Percentiles rank a stretch among this genome's conserved stretches.
Conservation (phyloP, 2,113 vertebrate species). For the Sterrhoptilus dennistouni region DNA sequence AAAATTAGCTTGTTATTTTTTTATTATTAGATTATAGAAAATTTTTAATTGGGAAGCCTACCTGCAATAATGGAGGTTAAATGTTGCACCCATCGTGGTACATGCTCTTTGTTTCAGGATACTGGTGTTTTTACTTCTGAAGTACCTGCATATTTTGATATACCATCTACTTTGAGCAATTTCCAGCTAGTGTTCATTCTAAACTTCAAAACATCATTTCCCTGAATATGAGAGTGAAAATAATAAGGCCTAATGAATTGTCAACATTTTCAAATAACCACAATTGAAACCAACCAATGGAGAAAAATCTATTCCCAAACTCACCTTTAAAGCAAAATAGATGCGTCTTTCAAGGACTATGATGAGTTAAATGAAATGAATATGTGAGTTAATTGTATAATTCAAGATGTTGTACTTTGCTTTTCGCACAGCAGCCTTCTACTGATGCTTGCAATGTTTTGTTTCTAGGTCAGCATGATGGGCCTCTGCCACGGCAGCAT, state of each 20-base stretch:
- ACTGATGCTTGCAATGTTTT: background rate
- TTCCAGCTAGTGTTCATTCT: background rate
- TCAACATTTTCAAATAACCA: background rate
- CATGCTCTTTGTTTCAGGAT: background rate
- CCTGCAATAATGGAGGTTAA: background rate
- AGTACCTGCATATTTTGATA: background rate
- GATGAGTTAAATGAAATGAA: background rate
- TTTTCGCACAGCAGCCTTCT: background rate
- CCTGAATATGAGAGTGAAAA: background rate
- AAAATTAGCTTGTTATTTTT: background rate
- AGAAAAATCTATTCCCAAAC: background rate
- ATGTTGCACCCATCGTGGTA: background rate
- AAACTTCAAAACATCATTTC: background rate
- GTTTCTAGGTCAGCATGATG: slow-evolving; percentile 89
- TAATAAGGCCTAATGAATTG: background rate
- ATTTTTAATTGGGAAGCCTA: background rate
- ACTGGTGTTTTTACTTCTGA: background rate
- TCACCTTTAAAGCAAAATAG: background rate
- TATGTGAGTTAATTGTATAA: background rate
- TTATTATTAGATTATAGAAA: background rate
- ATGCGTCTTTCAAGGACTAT: background rate
- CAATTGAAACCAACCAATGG: background rate
- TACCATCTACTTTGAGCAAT: background rate
- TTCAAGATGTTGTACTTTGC: background rate
- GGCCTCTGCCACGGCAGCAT: slow-evolving; percentile 92